These are phyloP conservation scores for Noctilio leporinus DNA, from an alignment of 2,113 vertebrate species.

Conservation along the genomic window DNA sequence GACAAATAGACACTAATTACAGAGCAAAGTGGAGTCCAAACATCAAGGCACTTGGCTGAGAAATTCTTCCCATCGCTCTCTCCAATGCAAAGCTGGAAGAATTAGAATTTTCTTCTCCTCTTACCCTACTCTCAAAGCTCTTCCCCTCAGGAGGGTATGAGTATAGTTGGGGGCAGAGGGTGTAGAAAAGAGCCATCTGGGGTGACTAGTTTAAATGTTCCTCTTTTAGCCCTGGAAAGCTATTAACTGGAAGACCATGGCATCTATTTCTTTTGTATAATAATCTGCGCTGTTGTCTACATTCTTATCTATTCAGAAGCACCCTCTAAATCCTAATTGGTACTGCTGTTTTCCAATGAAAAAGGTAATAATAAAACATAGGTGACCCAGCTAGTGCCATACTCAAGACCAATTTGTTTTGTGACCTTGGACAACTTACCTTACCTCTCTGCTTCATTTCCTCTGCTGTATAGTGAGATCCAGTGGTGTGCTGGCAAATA, in stretches of 20 bases:
- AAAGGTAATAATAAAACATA: background rate
- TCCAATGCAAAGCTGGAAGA: background rate
- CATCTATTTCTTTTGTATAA: constrained; percentile 54
- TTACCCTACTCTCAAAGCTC: background rate
- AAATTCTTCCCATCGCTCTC: background rate
- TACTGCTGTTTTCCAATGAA: background rate
- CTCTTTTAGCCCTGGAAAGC: constrained; percentile 51
- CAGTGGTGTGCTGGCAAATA: background rate
- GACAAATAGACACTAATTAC: constrained; percentile 63
- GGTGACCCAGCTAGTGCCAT: background rate
- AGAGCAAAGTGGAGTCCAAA: constrained; percentile 48
- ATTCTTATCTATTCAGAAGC: constrained; percentile 14
- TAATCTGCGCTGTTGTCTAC: constrained; percentile 35
- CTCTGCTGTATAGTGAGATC: background rate
- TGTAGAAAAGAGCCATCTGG: constrained; percentile 12
- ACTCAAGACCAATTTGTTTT: background rate
- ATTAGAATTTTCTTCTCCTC: background rate
- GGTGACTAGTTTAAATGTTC: constrained; percentile 22
- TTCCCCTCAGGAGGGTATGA: background rate
- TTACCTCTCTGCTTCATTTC: background rate
- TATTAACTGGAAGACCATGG: constrained; percentile 44
- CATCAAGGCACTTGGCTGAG: constrained; percentile 8
- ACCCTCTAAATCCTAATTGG: background rate
- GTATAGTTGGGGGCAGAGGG: background rate
- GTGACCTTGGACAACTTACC: background rate